These are phyloP conservation scores for Excalfactoria chinensis DNA, from an alignment of 2,113 vertebrate species.

Conservation along the genomic window DNA sequence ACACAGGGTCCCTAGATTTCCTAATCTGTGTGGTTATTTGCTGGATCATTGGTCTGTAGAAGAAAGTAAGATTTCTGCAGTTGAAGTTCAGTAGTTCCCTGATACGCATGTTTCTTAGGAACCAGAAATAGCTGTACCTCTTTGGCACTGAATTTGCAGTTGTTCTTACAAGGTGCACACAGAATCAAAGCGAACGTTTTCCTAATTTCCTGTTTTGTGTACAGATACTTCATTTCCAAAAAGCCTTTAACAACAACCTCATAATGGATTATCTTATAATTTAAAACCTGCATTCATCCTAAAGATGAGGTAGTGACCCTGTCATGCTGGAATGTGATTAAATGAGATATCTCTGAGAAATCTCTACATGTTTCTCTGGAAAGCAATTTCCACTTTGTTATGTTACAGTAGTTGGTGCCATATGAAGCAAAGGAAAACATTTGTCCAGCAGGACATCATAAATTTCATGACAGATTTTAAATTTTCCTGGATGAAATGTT, in stretches of 20 bases:
- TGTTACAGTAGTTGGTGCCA: constrained; percentile 26
- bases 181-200: not conserved
- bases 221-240: constrained; percentile 2
- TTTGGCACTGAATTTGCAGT: not conserved
- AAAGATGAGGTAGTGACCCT: not conserved
- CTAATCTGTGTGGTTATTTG: not conserved
- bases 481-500: constrained; percentile 55
- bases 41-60: accelerated
- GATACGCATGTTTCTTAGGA: not conserved
- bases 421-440: constrained; percentile 62
- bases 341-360: constrained; percentile 48
- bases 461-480: constrained; percentile 65
- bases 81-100: not conserved
- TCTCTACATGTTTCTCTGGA: constrained; percentile 38
- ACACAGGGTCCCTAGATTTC: not conserved
- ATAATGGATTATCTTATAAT: constrained; percentile 13
- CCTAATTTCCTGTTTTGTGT: not conserved
- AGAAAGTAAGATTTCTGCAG: not conserved
- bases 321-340: constrained; percentile 11
- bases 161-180: not conserved
- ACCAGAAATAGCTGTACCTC: not conserved
- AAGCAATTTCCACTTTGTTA: constrained; percentile 58
- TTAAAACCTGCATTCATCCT: not conserved
- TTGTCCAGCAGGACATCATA: constrained; percentile 49
- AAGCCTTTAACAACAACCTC: not conserved